These are phyloP conservation scores for Heliconius eleuchia DNA, from an alignment of 1,140 invertebrate species.

Conservation along the genomic window DNA sequence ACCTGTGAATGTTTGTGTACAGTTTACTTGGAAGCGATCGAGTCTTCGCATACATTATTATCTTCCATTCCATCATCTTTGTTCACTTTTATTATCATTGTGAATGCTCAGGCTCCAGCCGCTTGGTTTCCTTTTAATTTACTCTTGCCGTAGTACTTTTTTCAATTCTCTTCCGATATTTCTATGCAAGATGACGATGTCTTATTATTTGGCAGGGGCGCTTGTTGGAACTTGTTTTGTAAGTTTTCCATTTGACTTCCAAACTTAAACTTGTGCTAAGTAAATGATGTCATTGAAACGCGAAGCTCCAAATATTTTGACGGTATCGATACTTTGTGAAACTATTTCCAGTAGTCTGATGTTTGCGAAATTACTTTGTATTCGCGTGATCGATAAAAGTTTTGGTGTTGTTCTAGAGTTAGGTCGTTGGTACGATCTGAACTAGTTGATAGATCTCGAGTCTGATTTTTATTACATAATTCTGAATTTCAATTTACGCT, in stretches of 20 bases:
- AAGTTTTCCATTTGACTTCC: constrained; percentile 35
- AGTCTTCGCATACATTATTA: constrained; percentile 24
- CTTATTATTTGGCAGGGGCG: constrained; percentile 15
- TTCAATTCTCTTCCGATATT: constrained; percentile 13
- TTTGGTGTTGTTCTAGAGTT: constrained; percentile 15
- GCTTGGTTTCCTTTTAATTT: constrained; percentile 25
- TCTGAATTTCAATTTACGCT: neutral
- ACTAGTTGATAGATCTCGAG: neutral
- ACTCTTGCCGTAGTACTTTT: constrained; percentile 7
- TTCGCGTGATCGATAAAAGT: constrained; percentile 21
- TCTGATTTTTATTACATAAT: neutral
- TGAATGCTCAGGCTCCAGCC: constrained; percentile 17
- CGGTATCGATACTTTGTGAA: constrained; percentile 29
- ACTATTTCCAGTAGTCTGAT: constrained; percentile 25
- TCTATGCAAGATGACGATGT: constrained; percentile 12
- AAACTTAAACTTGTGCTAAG: constrained; percentile 35
- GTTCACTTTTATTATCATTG: constrained; percentile 17
- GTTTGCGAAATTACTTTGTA: constrained; percentile 21
- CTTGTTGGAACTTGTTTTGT: constrained; percentile 15
- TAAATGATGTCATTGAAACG: constrained; percentile 36
- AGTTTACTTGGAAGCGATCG: constrained; percentile 21
- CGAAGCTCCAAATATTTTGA: constrained; percentile 34
- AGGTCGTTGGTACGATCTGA: neutral
- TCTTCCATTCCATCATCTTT: constrained; percentile 22
- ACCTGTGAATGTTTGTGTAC: constrained; percentile 14